phyloP scores from a whole-genome alignment of 2,888 invertebrate species.

The Galeruca laticollis region DNA sequence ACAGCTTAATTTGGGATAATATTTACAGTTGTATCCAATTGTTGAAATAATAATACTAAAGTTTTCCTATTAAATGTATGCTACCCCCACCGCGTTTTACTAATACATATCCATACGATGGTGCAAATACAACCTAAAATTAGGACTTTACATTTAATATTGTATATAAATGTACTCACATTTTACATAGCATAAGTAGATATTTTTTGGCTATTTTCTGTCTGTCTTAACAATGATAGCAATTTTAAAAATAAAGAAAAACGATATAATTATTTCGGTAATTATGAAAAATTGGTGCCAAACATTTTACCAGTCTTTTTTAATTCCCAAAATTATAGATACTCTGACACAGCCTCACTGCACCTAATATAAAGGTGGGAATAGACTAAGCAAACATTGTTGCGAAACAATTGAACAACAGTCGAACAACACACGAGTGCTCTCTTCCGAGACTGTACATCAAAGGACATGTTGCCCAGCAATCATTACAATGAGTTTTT shows the following conservation, averaged over 20 bases:
- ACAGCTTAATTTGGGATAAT: not conserved
- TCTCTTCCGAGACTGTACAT: too few relatives aligned
- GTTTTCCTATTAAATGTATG: conserved; percentile 52
- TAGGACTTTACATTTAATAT: conserved; percentile 52
- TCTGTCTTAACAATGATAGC: not conserved
- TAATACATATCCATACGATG: conserved; percentile 66
- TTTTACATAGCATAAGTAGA: conserved; percentile 18
- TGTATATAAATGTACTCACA: conserved; percentile 52
- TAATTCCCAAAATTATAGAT: too few relatives aligned
- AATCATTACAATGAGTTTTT: too few relatives aligned
- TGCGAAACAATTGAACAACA: too few relatives aligned
- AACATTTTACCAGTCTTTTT: too few relatives aligned
- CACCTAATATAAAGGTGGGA: too few relatives aligned
- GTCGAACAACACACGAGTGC: too few relatives aligned
- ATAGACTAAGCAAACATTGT: too few relatives aligned
- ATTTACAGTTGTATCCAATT: not conserved
- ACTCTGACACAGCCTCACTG: too few relatives aligned
- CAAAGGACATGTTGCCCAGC: too few relatives aligned
- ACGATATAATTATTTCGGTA: too few relatives aligned
- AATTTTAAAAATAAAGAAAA: not conserved
- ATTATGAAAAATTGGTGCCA: too few relatives aligned
- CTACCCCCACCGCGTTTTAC: conserved; percentile 61
- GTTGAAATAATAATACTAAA: conserved; percentile 53
- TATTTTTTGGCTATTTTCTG: not conserved
- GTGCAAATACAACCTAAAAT: conserved; percentile 62